Evolutionary conservation across 2,888 invertebrate species (phyloP), one percentile per base, ranked within the genome.

Genomic region (Cepaea hortensis): DNA sequence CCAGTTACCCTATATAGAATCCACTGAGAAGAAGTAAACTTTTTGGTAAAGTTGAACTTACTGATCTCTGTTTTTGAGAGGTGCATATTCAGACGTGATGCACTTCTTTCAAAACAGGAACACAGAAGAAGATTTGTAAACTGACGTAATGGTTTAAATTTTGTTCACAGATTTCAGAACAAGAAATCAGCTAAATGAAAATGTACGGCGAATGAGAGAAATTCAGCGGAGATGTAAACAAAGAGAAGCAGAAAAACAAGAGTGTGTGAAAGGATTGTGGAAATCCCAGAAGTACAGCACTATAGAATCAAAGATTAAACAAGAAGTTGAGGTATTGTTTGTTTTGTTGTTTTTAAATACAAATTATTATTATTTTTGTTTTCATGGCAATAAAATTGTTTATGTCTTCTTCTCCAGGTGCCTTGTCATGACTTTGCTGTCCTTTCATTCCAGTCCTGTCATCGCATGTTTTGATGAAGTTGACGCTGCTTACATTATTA

Each of bases 201-300:
- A 94, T 91, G 93, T 94, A 13, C 90, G 92, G 48, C 91, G 94
- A 23, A 93, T 94, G 93, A 91, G 94, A 85, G 93, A 94, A 88
- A 94, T 94, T 81, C 94, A 94, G 89, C 90, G 92, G 79, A 89
- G 90, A 81, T 89, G 91, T 20, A 91, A 89, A 81, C 90, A 93
- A 77, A 90, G 91, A 88, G 93, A 94, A 88, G 89, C 86, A 46
- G 92, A 92, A 50, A 84, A 90, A 75, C 89, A 91, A 20, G 89
- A 92, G 81, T 94, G 94, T 68, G 93, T 94, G 6, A 94, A 94
- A 89, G 93, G 92, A 6, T 82, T 94, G 82, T 94, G 94, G 94
- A 93, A 94, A 86, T 94, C 94, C 20, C 92, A 93, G 80, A 94
- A 94, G 88, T 94, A 93, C 88, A 91, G 91, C 72, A 91, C 91